These are phyloP conservation scores for Sebastes nivosus DNA, from an alignment of 2,797 vertebrate species.

Conservation along the genomic window DNA sequence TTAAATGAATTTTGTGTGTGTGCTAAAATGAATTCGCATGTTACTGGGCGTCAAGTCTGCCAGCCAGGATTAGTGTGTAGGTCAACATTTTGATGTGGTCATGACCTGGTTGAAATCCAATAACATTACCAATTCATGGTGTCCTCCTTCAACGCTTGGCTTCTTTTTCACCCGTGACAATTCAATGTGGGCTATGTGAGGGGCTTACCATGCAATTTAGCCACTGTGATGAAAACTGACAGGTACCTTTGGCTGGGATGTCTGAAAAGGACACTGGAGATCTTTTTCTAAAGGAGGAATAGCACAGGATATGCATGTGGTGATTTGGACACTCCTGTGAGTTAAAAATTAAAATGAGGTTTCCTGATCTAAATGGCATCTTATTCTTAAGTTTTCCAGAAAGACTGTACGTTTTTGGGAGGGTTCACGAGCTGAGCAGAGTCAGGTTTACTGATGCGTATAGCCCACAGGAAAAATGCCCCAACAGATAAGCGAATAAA, in stretches of 20 bases:
- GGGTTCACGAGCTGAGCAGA: slow-evolving; percentile 44
- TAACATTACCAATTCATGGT: slow-evolving; percentile 78
- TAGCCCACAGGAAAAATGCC: slow-evolving; percentile 51
- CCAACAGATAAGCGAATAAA: slow-evolving; percentile 55
- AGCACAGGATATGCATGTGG: neutral
- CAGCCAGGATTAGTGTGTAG: slow-evolving; percentile 72
- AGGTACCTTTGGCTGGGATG: slow-evolving; percentile 31
- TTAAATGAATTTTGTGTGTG: slow-evolving; percentile 46
- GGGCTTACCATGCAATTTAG: slow-evolving; percentile 72
- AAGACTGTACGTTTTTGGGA: slow-evolving; percentile 23
- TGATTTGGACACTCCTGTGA: neutral
- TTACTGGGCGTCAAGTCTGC: slow-evolving; percentile 42
- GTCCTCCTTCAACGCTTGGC: slow-evolving; percentile 57
- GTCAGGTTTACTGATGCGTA: slow-evolving; percentile 46
- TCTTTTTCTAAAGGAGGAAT: slow-evolving; percentile 20
- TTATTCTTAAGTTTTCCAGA: slow-evolving; percentile 7
- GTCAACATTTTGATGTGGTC: slow-evolving; percentile 79
- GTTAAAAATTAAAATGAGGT: neutral
- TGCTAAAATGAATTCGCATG: slow-evolving; percentile 64
- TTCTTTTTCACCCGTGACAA: slow-evolving; percentile 70
- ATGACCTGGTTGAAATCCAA: slow-evolving; percentile 79
- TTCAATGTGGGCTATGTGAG: slow-evolving; percentile 62
- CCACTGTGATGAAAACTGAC: slow-evolving; percentile 71
- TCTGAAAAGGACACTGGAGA: slow-evolving; percentile 32
- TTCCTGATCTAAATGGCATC: neutral